phyloP scores from a whole-genome alignment of 2,888 invertebrate species.

The Chrysolina oricalcia region DNA sequence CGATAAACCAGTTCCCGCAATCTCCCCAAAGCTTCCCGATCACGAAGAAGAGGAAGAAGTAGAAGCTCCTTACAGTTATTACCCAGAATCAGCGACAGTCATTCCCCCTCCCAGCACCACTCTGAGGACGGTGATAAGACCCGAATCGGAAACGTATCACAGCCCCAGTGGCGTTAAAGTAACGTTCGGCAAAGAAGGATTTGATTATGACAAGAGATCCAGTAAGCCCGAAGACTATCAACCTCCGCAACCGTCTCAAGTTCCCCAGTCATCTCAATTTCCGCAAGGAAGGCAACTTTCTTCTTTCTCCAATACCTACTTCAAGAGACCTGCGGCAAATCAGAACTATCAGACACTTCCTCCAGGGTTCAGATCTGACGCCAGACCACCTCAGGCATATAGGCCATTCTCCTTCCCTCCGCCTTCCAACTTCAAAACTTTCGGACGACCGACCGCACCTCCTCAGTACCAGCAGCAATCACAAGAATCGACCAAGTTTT shows the following conservation, averaged over 20 bases:
- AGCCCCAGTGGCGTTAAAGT: conserved; percentile 87
- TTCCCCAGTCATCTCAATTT: conserved; percentile 42
- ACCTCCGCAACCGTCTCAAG: conserved; percentile 43
- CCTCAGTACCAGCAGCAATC: conserved; percentile 47
- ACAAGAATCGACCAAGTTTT: conserved; percentile 60
- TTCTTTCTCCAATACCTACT: conserved; percentile 61
- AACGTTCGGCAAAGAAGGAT: conserved; percentile 83
- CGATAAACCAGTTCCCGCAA: conserved; percentile 86
- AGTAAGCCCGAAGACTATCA: conserved; percentile 71
- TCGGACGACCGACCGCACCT: conserved; percentile 48
- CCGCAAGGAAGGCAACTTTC: conserved; percentile 63
- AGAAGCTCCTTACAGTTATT: conserved; percentile 70
- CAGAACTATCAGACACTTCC: conserved; percentile 49
- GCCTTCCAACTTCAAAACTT: conserved; percentile 45
- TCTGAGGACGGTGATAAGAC: conserved; percentile 87
- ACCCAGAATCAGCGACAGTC: conserved; percentile 60
- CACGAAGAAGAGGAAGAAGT: conserved; percentile 73
- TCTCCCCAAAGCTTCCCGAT: conserved; percentile 79
- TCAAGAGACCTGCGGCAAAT: conserved; percentile 56
- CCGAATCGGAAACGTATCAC: conserved; percentile 89
- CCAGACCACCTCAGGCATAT: conserved; percentile 73
- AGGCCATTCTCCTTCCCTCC: conserved; percentile 72
- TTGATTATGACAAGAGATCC: conserved; percentile 71
- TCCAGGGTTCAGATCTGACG: conserved; percentile 57
- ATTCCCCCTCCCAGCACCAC: conserved; percentile 83